Percentiles rank a stretch among this genome's conserved stretches.
phyloP scores from a whole-genome alignment of 2,888 invertebrate species.

The Folsomia candida region DNA sequence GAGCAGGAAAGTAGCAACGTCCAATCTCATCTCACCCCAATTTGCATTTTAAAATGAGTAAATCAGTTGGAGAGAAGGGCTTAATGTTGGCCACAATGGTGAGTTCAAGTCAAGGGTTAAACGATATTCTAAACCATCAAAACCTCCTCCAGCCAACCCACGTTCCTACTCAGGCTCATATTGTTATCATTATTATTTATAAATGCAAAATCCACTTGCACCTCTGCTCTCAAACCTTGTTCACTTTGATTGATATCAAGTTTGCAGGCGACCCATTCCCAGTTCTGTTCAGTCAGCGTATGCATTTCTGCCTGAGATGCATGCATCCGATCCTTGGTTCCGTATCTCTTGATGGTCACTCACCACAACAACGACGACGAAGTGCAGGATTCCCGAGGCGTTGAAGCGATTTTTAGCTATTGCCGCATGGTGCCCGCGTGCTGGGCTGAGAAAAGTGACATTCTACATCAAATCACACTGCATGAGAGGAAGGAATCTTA shows the following conservation, averaged over 20 bases:
- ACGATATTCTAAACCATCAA: slow-evolving; percentile 42
- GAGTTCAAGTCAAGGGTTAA: slow-evolving; percentile 43
- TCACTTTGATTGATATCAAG: not conserved
- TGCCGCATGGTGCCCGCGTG: not conserved
- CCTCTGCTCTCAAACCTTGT: not conserved
- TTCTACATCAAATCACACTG: not conserved
- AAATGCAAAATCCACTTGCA: not conserved
- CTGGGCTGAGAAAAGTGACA: not conserved
- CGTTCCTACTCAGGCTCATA: slow-evolving; percentile 7
- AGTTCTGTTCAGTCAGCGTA: not conserved
- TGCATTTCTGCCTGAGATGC: too few relatives aligned
- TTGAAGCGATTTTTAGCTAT: not conserved
- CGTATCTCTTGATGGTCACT: not conserved
- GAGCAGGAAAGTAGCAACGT: slow-evolving; percentile 21
- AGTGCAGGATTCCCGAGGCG: not conserved
- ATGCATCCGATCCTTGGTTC: not conserved
- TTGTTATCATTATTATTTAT: slow-evolving; percentile 6
- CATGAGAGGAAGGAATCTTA: not conserved
- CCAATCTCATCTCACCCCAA: slow-evolving; percentile 40
- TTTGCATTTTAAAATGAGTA: slow-evolving; percentile 42
- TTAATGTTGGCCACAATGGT: slow-evolving; percentile 21
- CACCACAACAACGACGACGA: not conserved
- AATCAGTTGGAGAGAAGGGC: slow-evolving; percentile 15
- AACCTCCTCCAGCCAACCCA: slow-evolving; percentile 16
- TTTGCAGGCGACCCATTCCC: not conserved